These are phyloP conservation scores for Geotrypetes seraphini DNA, from an alignment of 2,797 vertebrate genomes.

Conservation along the genomic window DNA sequence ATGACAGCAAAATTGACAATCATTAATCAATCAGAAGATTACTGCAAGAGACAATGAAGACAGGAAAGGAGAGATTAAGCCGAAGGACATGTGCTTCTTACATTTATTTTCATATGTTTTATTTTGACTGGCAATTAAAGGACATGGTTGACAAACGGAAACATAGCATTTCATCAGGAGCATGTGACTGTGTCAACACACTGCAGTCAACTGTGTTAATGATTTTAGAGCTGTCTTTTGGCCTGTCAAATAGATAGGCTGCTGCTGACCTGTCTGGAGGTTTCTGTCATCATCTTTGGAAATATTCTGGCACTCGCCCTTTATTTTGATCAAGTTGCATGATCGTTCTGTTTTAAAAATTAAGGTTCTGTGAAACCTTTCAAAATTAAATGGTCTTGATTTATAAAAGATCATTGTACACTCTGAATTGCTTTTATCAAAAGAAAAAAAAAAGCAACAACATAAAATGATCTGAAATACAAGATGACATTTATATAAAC, in stretches of 20 bases:
- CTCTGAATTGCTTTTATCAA: constrained; percentile 28
- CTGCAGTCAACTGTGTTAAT: background rate
- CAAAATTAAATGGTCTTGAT: no score
- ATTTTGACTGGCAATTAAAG: constrained; percentile 8
- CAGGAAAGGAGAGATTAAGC: no score
- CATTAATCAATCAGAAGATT: no score
- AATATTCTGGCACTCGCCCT: constrained; percentile 28
- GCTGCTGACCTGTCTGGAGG: constrained; percentile 10
- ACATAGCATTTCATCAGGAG: constrained; percentile 1
- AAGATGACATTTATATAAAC: constrained; percentile 39
- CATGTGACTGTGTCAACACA: background rate
- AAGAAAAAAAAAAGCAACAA: constrained; percentile 37
- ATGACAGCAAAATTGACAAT: no score
- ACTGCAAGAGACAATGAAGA: no score
- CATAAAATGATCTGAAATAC: constrained; percentile 39
- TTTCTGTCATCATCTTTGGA: constrained; percentile 14
- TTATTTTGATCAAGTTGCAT: constrained; percentile 45
- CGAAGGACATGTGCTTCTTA: no score
- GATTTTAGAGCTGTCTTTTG: constrained; percentile 1
- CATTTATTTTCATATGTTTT: background rate
- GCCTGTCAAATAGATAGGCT: background rate
- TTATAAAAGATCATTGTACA: constrained; percentile 24
- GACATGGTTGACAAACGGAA: background rate
- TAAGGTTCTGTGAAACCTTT: constrained; percentile 38
- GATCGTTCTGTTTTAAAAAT: constrained; percentile 44